These are phyloP conservation scores for Dinothrombium tinctorium DNA, from an alignment of 1,140 invertebrate species.

Conservation along the genomic window DNA sequence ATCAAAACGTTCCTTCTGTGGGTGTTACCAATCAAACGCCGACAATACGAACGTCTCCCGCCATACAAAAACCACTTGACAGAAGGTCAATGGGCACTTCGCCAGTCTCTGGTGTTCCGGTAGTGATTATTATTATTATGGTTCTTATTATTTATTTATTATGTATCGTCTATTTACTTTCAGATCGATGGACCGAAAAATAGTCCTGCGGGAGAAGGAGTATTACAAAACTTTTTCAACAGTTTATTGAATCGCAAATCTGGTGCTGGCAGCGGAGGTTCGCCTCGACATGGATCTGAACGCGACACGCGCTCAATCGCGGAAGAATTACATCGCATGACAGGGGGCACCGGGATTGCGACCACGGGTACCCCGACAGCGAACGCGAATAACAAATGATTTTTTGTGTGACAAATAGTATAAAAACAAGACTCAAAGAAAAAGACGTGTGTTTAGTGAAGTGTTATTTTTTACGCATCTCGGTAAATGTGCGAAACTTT, in stretches of 20 bases:
- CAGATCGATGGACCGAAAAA: slow-evolving; percentile 45
- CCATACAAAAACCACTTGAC: neutral
- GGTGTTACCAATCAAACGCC: neutral
- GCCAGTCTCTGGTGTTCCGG: neutral
- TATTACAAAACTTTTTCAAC: slow-evolving; percentile 94
- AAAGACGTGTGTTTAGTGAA: too few relatives aligned
- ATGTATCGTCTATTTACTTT: slow-evolving; percentile 7
- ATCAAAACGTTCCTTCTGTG: slow-evolving; percentile 19
- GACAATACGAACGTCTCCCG: neutral
- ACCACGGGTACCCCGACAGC: too few relatives aligned
- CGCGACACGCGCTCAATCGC: too few relatives aligned
- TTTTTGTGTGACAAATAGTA: too few relatives aligned
- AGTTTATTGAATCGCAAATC: slow-evolving; percentile 38
- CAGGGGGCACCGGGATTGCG: too few relatives aligned
- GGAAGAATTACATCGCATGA: too few relatives aligned
- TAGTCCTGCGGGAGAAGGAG: slow-evolving; percentile 56
- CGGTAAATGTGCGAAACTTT: too few relatives aligned
- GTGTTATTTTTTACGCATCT: too few relatives aligned
- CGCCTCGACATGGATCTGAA: too few relatives aligned
- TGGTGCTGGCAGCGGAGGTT: neutral
- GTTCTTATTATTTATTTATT: slow-evolving; percentile 5
- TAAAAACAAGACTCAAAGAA: too few relatives aligned
- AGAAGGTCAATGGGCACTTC: neutral
- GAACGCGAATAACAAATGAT: too few relatives aligned
- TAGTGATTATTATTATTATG: neutral